These are phyloP conservation scores for Silvanus unidentatus DNA, from an alignment of 2,888 invertebrate genomes.

Conservation along the genomic window DNA sequence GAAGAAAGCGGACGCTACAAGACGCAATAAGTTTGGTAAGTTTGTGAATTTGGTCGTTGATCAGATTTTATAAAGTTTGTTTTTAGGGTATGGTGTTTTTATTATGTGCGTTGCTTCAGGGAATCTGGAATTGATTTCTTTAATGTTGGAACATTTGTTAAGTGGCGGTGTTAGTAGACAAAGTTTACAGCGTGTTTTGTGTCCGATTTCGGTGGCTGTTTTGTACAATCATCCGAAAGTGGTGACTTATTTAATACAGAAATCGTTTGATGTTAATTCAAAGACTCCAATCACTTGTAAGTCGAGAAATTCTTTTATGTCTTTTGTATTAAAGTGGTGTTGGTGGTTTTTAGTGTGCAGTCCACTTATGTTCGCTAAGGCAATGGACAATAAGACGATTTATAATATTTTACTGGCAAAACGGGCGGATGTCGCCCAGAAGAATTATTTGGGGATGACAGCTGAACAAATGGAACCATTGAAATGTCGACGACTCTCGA, in stretches of 20 bases:
- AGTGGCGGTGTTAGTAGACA: constrained; percentile 38
- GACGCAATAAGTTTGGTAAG: constrained; percentile 38
- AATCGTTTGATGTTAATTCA: constrained; percentile 33
- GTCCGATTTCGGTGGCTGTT: constrained; percentile 36
- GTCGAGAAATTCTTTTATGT: neutral
- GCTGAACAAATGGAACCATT: constrained; percentile 26
- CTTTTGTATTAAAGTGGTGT: too few species aligned
- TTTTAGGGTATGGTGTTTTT: constrained; percentile 37
- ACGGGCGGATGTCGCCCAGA: constrained; percentile 26
- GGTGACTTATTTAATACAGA: constrained; percentile 32
- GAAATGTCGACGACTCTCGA: constrained; percentile 13
- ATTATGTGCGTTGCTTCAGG: constrained; percentile 36
- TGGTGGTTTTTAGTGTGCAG: constrained; percentile 31
- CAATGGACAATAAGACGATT: constrained; percentile 29
- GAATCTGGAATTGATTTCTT: constrained; percentile 32
- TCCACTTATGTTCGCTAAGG: constrained; percentile 39
- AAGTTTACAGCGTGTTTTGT: constrained; percentile 35
- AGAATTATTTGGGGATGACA: constrained; percentile 28
- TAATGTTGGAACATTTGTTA: constrained; percentile 36
- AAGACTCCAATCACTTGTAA: constrained; percentile 15
- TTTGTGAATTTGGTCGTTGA: too few species aligned
- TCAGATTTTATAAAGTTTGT: constrained; percentile 2
- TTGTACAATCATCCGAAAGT: constrained; percentile 33
- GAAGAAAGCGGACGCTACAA: constrained; percentile 37
- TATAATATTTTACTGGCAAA: constrained; percentile 26